Conservation (phyloP, 2,888 invertebrate genomes). For the Drosophila aldrichi region DNA sequence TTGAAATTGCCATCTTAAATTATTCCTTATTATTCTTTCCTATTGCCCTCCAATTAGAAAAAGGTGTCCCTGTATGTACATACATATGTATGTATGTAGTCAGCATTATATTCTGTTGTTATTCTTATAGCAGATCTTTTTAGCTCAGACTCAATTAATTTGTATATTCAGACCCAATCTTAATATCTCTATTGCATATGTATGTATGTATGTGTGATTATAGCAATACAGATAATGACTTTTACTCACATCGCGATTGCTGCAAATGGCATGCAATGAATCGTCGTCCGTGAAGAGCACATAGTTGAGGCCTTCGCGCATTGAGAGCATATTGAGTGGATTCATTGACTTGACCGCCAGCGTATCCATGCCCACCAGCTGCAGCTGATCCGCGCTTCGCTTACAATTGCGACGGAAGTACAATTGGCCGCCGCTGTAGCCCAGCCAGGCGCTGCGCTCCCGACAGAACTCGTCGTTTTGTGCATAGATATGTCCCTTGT, state of each 20-base stretch:
- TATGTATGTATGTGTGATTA: not conserved
- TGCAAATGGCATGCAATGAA: constrained; percentile 91
- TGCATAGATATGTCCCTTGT: constrained; percentile 95
- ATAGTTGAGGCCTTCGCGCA: constrained; percentile 84
- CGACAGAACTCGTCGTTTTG: constrained; percentile 93
- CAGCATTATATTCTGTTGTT: no score
- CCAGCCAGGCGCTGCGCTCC: constrained; percentile 93
- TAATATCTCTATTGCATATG: not conserved
- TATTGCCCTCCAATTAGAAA: not conserved
- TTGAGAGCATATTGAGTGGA: constrained; percentile 81
- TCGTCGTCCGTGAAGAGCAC: constrained; percentile 91
- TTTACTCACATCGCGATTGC: constrained; percentile 90
- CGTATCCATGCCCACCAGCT: constrained; percentile 85
- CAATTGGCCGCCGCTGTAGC: constrained; percentile 93
- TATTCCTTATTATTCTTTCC: not conserved
- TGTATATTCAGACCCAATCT: not conserved
- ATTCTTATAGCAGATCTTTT: no score
- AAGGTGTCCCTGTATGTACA: not conserved
- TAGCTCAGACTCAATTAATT: not conserved
- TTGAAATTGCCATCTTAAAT: not conserved
- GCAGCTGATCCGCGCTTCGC: constrained; percentile 85
- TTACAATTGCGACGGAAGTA: constrained; percentile 90
- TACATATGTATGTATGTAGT: no score
- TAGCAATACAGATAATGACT: constrained; percentile 4
- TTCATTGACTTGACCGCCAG: constrained; percentile 86